Conservation (phyloP, 2,797 vertebrate genomes). For the Sebastes vulpes region DNA sequence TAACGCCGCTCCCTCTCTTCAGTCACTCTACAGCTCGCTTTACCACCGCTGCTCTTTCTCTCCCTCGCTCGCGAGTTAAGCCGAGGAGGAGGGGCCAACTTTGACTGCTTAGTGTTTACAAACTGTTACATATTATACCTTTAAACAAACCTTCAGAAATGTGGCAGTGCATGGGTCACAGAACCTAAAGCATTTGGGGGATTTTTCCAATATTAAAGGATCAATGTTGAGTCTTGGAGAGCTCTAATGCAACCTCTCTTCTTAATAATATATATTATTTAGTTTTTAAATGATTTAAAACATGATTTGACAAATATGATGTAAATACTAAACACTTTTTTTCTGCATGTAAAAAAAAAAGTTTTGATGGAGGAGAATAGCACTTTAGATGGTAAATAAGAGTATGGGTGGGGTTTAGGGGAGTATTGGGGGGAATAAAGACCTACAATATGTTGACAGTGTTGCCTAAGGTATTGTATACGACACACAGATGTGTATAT, state of each 20-base stretch:
- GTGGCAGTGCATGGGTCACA: background rate
- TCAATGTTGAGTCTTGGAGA: background rate
- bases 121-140: background rate
- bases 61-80: background rate
- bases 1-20: too few relatives aligned
- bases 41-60: background rate
- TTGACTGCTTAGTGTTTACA: background rate
- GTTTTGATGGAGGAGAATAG: background rate
- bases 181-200: background rate
- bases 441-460: background rate
- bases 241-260: constrained; percentile 16
- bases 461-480: constrained; percentile 42
- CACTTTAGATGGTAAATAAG: constrained; percentile 28
- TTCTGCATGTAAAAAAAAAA: constrained; percentile 38
- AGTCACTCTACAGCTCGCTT: background rate
- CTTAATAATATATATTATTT: background rate
- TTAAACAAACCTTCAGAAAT: constrained; percentile 6
- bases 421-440: background rate
- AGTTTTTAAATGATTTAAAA: constrained; percentile 27
- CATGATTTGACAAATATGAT: constrained; percentile 17
- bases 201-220: background rate
- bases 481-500: constrained; percentile 8
- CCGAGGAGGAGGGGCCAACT: background rate
- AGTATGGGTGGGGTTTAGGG: background rate
- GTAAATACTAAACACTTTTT: constrained; percentile 37